Evolutionary conservation across 2,888 invertebrate genomes (phyloP), one percentile per base, ranked within the genome.

Genomic region (Folsomia manolachei): DNA sequence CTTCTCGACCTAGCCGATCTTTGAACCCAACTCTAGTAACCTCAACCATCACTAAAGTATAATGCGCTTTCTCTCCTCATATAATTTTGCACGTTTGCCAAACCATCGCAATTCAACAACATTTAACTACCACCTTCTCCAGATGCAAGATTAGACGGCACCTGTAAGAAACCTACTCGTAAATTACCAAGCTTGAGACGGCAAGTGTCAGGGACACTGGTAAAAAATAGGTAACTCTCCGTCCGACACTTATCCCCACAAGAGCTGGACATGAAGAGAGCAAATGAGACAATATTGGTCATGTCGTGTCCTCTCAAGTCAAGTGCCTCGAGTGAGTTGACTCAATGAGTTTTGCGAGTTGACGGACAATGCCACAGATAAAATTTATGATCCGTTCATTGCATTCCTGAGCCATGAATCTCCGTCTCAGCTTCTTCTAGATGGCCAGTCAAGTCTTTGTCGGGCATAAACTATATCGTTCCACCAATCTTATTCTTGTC

Each of bases 321-420:
- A n/a, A n/a, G n/a, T n/a, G n/a, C n/a, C n/a, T n/a, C n/a, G n/a
- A n/a, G n/a, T n/a, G n/a, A n/a, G n/a, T n/a, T n/a, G 56, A 67
- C 67, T 7, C 39, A 56, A 56, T 67, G 67, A 56, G 56, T 26
- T 67, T 56, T 67, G 52, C 56, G 1, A 24, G 21, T 67, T 67
- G 60, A 60, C 56, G 56, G 67, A 67, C 67, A 67, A 67, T 67
- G 52, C 56, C 56, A 23, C 19, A 26, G n/a, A 23, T 56, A 52
- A 26, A 67, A 67, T 67, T 67, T 67, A 67, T 67, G 67, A 56
- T 26, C 24, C 67, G 14, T 67, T 67, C 67, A 67, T 67, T 67
- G 25, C 67, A 67, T 67, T 67, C 67, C 67, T 67, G 11, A 2
- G 56, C 27, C 27, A 67, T 67, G 67, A 67, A 67, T 67, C 60